Percentiles rank a stretch among this genome's conserved stretches.
These are phyloP conservation scores for Philantomba maxwellii DNA, from an alignment of 2,113 vertebrate genomes.

Conservation along the genomic window DNA sequence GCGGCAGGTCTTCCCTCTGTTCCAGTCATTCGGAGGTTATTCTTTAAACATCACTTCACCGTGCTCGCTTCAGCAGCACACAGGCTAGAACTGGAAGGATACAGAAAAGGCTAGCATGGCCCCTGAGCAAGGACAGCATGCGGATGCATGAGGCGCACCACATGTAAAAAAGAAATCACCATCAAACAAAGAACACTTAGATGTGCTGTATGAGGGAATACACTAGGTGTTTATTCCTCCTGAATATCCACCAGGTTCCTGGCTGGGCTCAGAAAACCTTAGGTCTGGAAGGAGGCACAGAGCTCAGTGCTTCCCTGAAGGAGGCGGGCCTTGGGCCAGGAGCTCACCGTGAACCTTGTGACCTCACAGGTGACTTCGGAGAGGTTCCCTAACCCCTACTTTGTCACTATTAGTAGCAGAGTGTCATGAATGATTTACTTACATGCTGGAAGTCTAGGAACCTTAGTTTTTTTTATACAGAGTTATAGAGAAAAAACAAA, in stretches of 20 bases:
- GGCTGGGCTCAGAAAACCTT: neutral
- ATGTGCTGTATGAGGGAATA: too few relatives aligned
- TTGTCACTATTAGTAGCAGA: neutral
- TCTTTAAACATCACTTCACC: neutral
- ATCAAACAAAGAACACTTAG: neutral
- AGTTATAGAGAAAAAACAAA: neutral
- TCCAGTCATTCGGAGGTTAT: rapidly evolving
- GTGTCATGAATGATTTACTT: neutral
- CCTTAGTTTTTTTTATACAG: neutral
- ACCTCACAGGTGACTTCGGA: neutral
- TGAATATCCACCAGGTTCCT: neutral
- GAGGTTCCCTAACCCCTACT: neutral
- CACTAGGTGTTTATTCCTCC: neutral
- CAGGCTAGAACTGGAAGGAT: neutral
- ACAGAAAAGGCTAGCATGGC: neutral
- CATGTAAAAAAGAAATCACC: neutral
- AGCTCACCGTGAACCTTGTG: neutral
- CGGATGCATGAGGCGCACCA: neutral
- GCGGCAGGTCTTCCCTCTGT: neutral
- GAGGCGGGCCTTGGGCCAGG: neutral
- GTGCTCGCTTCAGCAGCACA: neutral
- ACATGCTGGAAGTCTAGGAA: neutral
- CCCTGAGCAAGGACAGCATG: neutral
- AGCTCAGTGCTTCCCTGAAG: neutral
- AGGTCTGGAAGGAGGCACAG: neutral